Conservation (phyloP, 2,888 invertebrate species). For the Antheraea assamensis region DNA sequence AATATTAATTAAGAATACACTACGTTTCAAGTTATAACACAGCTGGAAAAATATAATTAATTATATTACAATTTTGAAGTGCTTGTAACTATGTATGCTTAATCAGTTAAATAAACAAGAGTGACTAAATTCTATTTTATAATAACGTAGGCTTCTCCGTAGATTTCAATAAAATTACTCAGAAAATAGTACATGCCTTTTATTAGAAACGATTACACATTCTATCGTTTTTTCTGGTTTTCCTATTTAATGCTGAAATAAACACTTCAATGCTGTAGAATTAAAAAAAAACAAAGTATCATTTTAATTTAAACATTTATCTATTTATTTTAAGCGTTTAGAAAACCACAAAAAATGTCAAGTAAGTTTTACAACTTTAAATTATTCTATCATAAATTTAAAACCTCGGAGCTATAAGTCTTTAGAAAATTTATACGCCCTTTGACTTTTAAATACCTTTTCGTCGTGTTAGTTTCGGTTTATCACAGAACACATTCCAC, state of each 20-base stretch:
- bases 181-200: background rate
- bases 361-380: background rate
- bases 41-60: background rate
- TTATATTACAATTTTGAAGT: background rate
- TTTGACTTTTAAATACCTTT: constrained; percentile 17
- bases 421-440: background rate
- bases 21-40: too few species aligned
- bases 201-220: too few species aligned
- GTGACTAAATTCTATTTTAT: background rate
- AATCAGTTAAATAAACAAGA: background rate
- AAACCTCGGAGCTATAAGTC: background rate
- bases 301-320: background rate
- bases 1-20: too few species aligned
- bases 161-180: background rate
- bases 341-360: background rate
- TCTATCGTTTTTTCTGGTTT: background rate
- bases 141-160: background rate
- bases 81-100: background rate
- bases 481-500: constrained; percentile 13
- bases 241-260: background rate
- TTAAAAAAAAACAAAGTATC: background rate
- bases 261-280: background rate
- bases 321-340: background rate
- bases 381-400: background rate
- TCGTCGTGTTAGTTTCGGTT: constrained; percentile 15